Conservation (phyloP, 2,113 vertebrate genomes). For the Leptosomus discolor region DNA sequence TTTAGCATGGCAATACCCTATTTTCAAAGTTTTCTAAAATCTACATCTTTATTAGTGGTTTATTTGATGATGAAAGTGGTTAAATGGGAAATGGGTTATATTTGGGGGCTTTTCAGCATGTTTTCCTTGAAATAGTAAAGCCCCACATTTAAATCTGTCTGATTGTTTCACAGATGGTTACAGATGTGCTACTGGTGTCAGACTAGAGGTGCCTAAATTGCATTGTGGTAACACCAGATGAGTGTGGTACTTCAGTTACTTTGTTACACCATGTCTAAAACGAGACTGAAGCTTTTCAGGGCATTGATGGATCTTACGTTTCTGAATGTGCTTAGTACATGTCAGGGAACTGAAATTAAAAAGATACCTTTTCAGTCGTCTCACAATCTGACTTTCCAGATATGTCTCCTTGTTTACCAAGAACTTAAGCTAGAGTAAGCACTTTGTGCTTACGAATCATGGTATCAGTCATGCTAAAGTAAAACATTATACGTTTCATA, state of each 20-base stretch:
- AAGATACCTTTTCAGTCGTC: not conserved
- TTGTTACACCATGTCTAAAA: not conserved
- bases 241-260: not conserved
- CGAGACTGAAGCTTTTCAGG: not conserved
- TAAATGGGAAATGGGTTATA: not conserved
- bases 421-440: not conserved
- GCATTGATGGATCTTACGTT: not conserved
- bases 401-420: not conserved
- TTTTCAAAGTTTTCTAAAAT: not conserved
- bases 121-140: not conserved
- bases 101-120: not conserved
- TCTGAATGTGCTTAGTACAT: not conserved
- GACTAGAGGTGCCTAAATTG: not conserved
- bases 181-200: not conserved
- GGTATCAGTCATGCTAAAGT: not conserved
- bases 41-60: accelerated
- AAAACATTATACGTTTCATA: not conserved
- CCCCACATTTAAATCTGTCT: accelerated
- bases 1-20: not conserved
- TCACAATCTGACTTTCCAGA: not conserved
- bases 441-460: not conserved
- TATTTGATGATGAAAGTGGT: not conserved
- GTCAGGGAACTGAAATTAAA: not conserved
- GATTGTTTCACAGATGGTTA: not conserved
- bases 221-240: not conserved